Base-by-base conservation (phyloP, 2,888 invertebrate species). In the Dasypogon diadema region DNA sequence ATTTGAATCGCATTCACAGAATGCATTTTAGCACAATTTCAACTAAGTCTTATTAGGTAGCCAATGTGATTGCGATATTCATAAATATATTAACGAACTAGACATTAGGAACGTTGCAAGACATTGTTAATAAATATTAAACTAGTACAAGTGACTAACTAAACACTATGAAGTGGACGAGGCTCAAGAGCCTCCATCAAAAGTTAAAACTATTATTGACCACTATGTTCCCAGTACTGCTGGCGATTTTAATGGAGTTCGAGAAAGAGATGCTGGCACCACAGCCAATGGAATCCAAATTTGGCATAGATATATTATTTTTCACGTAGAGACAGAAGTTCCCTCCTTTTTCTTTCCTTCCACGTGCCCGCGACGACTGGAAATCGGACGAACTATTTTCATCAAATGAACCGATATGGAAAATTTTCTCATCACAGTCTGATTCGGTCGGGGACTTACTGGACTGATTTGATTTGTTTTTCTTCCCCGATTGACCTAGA, bases 131-230 rank as follows among this genome's bases (percentile, higher is more conserved):
- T 30, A 30, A 30, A 30, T 30, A 30, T 30, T 30, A 30, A 30
- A 30, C 8, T 30, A 30, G 30, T 5, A 8, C 4, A 30, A 30
- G 8, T 30, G 3, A 8, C 3, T 30, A 30, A 5, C 30, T 30
- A 30, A 5, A 5, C 30, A 30, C 30, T 30, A 30, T 8, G 30
- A 30, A 30, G 30, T 8, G 8, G 30, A 5, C 8, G 8, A 30
- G 30, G 3, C 30, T 5, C 30, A 18, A n/a, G 18, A 30, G 22
- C 30, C 18, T 46, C 34, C 51, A 6, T 70, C 16, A 54, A n/a
- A 54, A 21, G 30, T 24, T 83, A 8, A 84, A 81, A 6, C 82
- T 81, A 80, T 84, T 84, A 24, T 81, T 82, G 58, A 84, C 82
- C 46, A 82, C 79, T 75, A 84, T 83, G 74, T 82, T 83, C 14